A percentile compares a stretch with the other conserved stretches of the same genome.
Conservation (phyloP, 2,113 vertebrate genomes). For the Toxotes jaculatrix region DNA sequence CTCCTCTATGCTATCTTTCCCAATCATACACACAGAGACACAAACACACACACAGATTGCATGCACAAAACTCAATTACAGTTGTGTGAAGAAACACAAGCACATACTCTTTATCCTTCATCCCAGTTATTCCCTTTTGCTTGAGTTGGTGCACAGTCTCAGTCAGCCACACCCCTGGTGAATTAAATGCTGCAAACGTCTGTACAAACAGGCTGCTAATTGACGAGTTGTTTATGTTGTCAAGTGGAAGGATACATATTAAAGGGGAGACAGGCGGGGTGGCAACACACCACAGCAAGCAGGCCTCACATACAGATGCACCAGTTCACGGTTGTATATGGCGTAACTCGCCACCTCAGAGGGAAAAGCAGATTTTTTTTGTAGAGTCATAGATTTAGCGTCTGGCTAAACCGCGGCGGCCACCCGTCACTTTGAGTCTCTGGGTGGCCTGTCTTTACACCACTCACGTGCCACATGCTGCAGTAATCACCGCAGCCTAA, state of each 20-base stretch:
- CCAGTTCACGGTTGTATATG: slow-evolving; percentile 67
- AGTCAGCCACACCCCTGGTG: slow-evolving; percentile 44
- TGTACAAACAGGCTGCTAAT: slow-evolving; percentile 77
- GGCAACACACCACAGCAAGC: slow-evolving; percentile 56
- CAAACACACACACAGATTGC: slow-evolving; percentile 7
- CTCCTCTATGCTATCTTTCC: neutral
- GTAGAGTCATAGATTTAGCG: slow-evolving; percentile 38
- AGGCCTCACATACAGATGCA: slow-evolving; percentile 40
- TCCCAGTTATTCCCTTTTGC: slow-evolving; percentile 14
- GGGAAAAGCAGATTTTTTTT: slow-evolving; percentile 24
- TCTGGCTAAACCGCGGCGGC: slow-evolving; percentile 20
- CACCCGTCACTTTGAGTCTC: slow-evolving; percentile 45
- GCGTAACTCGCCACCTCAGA: slow-evolving; percentile 33
- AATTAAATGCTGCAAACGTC: slow-evolving; percentile 62
- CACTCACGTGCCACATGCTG: slow-evolving; percentile 35
- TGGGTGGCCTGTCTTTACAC: slow-evolving; percentile 55
- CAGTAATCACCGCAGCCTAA: slow-evolving; percentile 28
- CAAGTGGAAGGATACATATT: slow-evolving; percentile 55
- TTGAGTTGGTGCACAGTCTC: slow-evolving; percentile 9
- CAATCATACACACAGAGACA: neutral
- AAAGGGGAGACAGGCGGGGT: slow-evolving; percentile 38
- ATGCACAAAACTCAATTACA: slow-evolving; percentile 36
- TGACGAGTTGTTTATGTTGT: slow-evolving; percentile 74
- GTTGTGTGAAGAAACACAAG: slow-evolving; percentile 18
- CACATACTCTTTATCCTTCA: slow-evolving; percentile 27